Evolutionary conservation across 2,797 vertebrate genomes (phyloP).

Genomic region (Sebastes hubbsi): DNA sequence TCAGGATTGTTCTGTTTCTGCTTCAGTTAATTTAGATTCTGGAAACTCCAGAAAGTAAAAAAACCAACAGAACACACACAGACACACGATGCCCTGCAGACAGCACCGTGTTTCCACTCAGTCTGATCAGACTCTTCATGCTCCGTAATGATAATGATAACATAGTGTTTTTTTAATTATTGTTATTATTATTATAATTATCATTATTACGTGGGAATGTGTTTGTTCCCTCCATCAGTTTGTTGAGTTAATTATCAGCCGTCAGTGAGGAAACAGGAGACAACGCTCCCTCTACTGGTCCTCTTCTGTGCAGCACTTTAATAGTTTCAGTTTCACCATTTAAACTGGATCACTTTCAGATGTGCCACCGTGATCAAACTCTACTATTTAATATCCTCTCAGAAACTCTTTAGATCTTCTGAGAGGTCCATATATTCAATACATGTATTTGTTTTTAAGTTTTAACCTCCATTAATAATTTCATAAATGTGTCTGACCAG

Average conservation of each 20-base stretch:
- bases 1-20: background rate
- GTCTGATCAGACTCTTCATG: background rate
- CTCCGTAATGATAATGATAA: background rate
- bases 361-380: background rate
- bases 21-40: background rate
- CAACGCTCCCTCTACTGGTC: background rate
- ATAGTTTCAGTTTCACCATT: background rate
- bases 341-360: background rate
- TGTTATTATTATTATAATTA: too few relatives aligned
- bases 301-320: background rate
- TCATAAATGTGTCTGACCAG: background rate
- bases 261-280: background rate
- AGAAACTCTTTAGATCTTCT: background rate
- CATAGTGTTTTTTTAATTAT: background rate
- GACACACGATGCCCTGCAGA: constrained; percentile 6
- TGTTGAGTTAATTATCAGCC: background rate
- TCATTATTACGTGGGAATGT: background rate
- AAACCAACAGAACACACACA: background rate
- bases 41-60: background rate
- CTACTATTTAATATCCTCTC: background rate
- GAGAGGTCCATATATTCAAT: background rate
- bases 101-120: constrained; percentile 12
- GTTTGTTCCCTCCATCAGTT: background rate
- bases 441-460: background rate
- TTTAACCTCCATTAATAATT: background rate